Conservation (phyloP, 2,797 vertebrate genomes). For the Meriones psammophilus region DNA sequence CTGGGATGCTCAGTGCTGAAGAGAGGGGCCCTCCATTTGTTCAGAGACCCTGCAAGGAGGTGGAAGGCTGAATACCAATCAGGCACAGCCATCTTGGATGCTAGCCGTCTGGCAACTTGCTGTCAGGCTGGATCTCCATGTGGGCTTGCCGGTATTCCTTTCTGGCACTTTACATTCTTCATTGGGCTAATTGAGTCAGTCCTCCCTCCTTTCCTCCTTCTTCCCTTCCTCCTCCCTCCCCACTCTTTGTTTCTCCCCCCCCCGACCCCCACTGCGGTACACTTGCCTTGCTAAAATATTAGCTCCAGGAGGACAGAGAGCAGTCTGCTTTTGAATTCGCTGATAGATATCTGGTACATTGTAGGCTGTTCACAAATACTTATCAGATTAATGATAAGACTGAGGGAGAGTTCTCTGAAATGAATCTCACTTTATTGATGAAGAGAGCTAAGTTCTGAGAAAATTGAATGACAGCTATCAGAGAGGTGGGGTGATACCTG, state of each 20-base stretch:
- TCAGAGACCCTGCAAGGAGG: not conserved
- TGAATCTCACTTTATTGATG: too few species aligned
- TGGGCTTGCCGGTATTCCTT: not conserved
- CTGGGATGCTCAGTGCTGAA: not conserved
- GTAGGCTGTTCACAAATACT: not conserved
- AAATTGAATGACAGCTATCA: not conserved
- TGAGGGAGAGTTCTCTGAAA: not conserved
- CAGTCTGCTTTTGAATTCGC: constrained; percentile 15
- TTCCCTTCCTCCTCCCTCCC: not conserved
- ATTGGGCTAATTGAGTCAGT: not conserved
- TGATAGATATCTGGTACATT: not conserved
- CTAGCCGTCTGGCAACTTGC: not conserved
- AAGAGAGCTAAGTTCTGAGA: not conserved
- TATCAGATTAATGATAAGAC: not conserved
- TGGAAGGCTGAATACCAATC: not conserved
- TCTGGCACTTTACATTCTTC: not conserved
- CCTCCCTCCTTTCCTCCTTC: not conserved
- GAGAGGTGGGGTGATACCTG: not conserved
- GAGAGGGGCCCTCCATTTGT: not conserved
- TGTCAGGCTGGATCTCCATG: not conserved
- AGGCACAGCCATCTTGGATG: not conserved
- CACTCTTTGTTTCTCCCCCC: not conserved
- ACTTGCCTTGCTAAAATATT: not conserved
- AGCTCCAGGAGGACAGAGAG: not conserved
- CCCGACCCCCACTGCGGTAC: not conserved